Evolutionary conservation across 2,113 vertebrate species (phyloP), one percentile per base, ranked within the genome.

Genomic region (Aviceda subcristata): DNA sequence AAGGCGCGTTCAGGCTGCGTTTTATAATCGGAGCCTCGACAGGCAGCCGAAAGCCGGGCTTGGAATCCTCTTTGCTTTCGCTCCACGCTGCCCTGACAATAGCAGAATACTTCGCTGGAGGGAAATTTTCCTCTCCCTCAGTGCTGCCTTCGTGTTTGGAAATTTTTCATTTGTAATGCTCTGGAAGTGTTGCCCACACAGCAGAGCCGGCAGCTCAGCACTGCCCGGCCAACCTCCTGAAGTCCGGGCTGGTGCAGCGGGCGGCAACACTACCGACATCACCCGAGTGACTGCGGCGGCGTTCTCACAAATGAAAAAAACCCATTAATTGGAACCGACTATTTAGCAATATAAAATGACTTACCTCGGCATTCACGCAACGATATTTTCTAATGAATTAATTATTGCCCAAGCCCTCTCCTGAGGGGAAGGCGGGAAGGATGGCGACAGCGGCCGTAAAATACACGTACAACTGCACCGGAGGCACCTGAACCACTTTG

Each of bases 341-440:
- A 9, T 79, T 73, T 69, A 73, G 62, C 90, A 55, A 57, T 18
- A 66, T 10, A 10, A 73, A 73, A 84, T 55, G 2, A 50, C 57
- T 68, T n/a, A 32, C 3, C 9, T 59, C 0, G 0, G 46, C 55
- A 45, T 36, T 82, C 0, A 0, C 57, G 16, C 50, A 41, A 10
- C 0, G 14, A 5, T 12, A 38, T 76, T 92, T 63, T 34, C 57
- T 69, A 41, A 84, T 13, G 34, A 74, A 75, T 30, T 32, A 24
- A 21, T 67, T 34, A n/a, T 29, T 75, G 60, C 79, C 46, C 2
- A 21, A 46, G 63, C 23, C 26, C 50, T 63, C 23, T 17, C 21
- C 10, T 2, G 11, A 68, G 39, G 9, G 32, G 16, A 63, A 77
- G 64, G 60, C 50, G 67, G 76, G 84, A 36, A 36, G 24, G 72